Base-by-base conservation (phyloP, 2,797 vertebrate species). In the Micrastur ruficollis region DNA sequence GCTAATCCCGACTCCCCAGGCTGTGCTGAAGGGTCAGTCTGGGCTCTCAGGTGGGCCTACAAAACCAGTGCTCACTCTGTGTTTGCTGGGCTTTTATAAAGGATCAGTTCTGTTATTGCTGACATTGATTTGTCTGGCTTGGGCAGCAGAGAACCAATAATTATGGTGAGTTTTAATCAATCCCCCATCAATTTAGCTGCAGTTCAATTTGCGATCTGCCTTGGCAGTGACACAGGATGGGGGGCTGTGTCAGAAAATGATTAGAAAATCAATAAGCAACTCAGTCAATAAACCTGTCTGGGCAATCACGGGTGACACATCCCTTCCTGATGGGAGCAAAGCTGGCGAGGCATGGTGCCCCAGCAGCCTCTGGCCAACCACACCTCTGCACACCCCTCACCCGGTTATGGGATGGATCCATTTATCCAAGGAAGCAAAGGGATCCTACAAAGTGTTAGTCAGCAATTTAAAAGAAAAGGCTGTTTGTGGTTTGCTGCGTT, bases 161-260 rank as follows among this genome's bases (percentile, higher is more conserved):
- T 98, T 98, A 97, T 15, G 16, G 89, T 89, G 97, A 97, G 96
- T 95, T 98, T 97, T 98, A 98, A 98, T 98, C 98, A 98, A 98
- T 97, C 58, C 89, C 71, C 17, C 94, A 94, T 97, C 97, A 97
- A 94, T 97, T 98, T 84, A 96, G 96, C 92, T 61, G 91, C 94
- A 42, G 44, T 95, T 98, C 97, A 97, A 87, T 98, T 96, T 97
- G 95, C 3, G 15, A 95, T 91, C 91, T 96, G 87, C 96, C 95
- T 96, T 67, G 49, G 87, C 87, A 86, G 87, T 93, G 96, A 98
- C 93, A 90, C 31, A 21, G 82, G 89, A 72, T 11, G 5, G 59
- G 88, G 86, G 79, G 29, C 44, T 29, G 23, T 68, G 82, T 47
- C 11, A 21, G 78, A 96, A 84, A 97, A 97, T 94, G 86, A 97